phyloP scores from a whole-genome alignment of 2,113 vertebrate genomes.

The Aviceda subcristata region DNA sequence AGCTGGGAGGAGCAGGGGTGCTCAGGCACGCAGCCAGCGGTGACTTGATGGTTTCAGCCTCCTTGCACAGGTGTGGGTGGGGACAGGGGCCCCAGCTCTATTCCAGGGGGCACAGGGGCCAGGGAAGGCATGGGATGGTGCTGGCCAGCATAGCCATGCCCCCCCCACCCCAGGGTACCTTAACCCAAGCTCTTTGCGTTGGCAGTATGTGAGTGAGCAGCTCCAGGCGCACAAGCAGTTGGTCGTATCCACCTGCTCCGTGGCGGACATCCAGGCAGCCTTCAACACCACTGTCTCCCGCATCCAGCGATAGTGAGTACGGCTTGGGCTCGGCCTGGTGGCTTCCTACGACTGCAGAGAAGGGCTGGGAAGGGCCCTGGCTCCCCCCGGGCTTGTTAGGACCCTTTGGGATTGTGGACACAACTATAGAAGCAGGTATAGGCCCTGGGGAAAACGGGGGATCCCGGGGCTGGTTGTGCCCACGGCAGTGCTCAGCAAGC shows the following conservation, averaged over 20 bases:
- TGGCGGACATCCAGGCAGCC: slow-evolving; percentile 93
- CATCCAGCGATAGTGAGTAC: slow-evolving; percentile 96
- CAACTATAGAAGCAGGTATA: background rate
- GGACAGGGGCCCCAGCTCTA: background rate
- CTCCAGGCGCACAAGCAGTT: slow-evolving; percentile 88
- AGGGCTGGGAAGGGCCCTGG: background rate
- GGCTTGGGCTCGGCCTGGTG: background rate
- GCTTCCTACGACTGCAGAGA: background rate
- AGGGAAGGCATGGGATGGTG: background rate
- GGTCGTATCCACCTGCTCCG: slow-evolving; percentile 91
- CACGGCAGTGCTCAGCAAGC: background rate
- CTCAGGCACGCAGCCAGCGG: background rate
- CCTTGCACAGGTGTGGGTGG: rapidly evolving
- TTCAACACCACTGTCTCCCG: slow-evolving; percentile 96
- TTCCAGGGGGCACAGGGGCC: rapidly evolving
- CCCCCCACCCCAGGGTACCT: background rate
- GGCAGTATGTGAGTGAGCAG: slow-evolving; percentile 66
- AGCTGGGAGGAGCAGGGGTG: background rate
- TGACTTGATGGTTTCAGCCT: background rate
- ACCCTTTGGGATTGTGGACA: background rate
- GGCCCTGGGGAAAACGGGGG: background rate
- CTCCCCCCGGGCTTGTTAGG: background rate
- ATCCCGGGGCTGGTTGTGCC: background rate
- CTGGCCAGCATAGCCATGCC: background rate
- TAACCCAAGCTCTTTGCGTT: background rate